Evolutionary conservation across 1,140 invertebrate species (phyloP), one percentile per base, ranked within the genome.

Genomic region (Drosophila yakuba): DNA sequence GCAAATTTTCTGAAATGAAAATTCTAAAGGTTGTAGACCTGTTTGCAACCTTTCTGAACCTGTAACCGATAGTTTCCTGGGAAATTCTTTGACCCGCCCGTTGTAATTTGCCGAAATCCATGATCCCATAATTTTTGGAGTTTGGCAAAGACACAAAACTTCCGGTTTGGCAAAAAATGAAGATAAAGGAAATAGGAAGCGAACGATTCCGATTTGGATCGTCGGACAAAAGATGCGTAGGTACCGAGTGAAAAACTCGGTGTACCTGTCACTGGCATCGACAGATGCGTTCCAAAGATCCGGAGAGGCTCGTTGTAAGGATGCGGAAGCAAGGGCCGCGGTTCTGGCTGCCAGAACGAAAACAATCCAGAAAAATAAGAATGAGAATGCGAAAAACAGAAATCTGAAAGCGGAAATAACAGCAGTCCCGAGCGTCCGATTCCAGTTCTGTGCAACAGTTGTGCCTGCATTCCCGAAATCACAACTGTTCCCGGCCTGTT

Each of bases 141-240:
- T 61, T 74, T 77, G 84, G 69, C 76, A 86, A 78, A 78, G 74
- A 78, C 74, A 75, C 77, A 78, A 80, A 66, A 82, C 83, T 85
- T 85, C 82, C 82, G 82, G 82, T 68, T 47, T 72, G 58, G 64
- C 54, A 48, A 50, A 75, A 66, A 43, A 35, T 48, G 39, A 12
- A 38, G 23, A 52, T 17, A 2, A 71, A 32, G 52, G 64, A 58
- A 50, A 48, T 55, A 82, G 76, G 72, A 84, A 84, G 58, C 68
- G 51, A 56, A n/a, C 45, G 72, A 72, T 36, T 20, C 36, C 36
- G 39, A 57, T 69, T 35, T 32, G 62, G 66, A 45, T 69, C 28
- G 20, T 35, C 38, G 41, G 20, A 72, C 68, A 59, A 85, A 80
- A 84, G 80, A 63, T 80, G 77, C 75, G 80, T 80, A 81, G 61